These are phyloP conservation scores for Ectropis grisescens DNA, from an alignment of 1,140 invertebrate genomes.

Conservation along the genomic window DNA sequence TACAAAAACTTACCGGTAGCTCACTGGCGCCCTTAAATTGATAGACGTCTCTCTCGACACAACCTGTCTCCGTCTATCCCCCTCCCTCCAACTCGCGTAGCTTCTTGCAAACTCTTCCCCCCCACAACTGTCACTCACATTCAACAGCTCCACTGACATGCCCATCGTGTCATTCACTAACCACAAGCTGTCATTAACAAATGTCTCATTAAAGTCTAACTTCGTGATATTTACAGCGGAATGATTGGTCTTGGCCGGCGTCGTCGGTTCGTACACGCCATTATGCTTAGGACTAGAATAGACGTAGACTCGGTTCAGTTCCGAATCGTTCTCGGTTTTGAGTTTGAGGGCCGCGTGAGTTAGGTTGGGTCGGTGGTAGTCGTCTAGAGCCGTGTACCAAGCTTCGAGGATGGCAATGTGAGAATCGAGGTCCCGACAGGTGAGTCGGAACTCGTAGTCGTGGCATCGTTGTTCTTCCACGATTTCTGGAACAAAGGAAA, in stretches of 20 bases:
- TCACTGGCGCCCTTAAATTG: slow-evolving; percentile 57
- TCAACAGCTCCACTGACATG: slow-evolving; percentile 29
- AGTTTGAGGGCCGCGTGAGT: slow-evolving; percentile 23
- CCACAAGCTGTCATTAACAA: slow-evolving; percentile 9
- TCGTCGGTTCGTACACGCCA: slow-evolving; percentile 45
- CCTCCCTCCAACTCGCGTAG: slow-evolving; percentile 48
- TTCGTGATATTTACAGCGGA: slow-evolving; percentile 31
- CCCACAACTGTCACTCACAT: slow-evolving; percentile 35
- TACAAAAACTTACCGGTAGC: slow-evolving; percentile 63
- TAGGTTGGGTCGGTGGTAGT: slow-evolving; percentile 21
- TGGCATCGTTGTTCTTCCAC: slow-evolving; percentile 68
- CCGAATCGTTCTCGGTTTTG: slow-evolving; percentile 48
- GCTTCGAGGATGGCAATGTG: slow-evolving; percentile 68
- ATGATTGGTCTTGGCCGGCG: slow-evolving; percentile 40
- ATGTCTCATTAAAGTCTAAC: slow-evolving; percentile 18
- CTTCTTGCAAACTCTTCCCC: slow-evolving; percentile 31
- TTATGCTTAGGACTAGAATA: slow-evolving; percentile 59
- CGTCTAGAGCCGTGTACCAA: slow-evolving; percentile 56
- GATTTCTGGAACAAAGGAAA: slow-evolving; percentile 62
- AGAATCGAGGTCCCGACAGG: slow-evolving; percentile 63
- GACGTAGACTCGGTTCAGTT: slow-evolving; percentile 41
- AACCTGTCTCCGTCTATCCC: slow-evolving; percentile 28
- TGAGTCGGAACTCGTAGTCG: slow-evolving; percentile 61
- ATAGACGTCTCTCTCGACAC: slow-evolving; percentile 30
- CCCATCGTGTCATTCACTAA: slow-evolving; percentile 27